Evolutionary conservation across 2,113 vertebrate species (phyloP), one percentile per base, ranked within the genome.

Genomic region (Toxostoma redivivum): DNA sequence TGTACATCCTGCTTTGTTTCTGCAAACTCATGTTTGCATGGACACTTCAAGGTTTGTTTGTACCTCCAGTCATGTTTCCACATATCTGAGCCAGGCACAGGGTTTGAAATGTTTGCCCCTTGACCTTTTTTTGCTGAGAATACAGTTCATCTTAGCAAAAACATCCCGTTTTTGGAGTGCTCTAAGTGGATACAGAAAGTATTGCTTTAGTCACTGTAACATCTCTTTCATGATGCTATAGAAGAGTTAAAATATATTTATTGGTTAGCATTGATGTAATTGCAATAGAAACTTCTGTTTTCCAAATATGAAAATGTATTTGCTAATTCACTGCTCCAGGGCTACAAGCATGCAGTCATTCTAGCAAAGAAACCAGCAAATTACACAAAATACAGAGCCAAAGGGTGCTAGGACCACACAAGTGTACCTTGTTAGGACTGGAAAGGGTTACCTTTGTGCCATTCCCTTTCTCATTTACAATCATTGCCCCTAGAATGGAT

Each of bases 371-470:
- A 94, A 70, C 27, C 3, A 11, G 69, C 13, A 37, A 88, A 56
- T 70, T 91, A 65, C 50, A 72, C 78, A 60, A 95, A 88, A 82
- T 73, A 95, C 79, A 92, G 81, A 91, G 62, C 83, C 69, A 78
- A 95, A 92, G 65, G 10, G 38, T 77, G 76, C 90, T 77, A 90
- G 76, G 94, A 92, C 92, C 96, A 92, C 94, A 96, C 93, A 95
- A 90, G 92, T 13, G 65, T 77, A 96, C 86, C 92, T 90, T 96
- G 90, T 91, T 94, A 92, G 94, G 88, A 54, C 90, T 57, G 78
- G 66, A 95, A 93, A 11, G 28, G 83, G 90, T 95, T 96, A 97
- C 69, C 88, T 94, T 86, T 94, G 84, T 93, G 79, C 69, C 76
- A 61, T 93, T 91, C 72, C 78, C 92, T 78, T 69, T 96, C 96